A percentile compares a stretch with the other conserved stretches of the same genome.
phyloP scores from a whole-genome alignment of 2,888 invertebrate genomes.

The Eledone cirrhosa region DNA sequence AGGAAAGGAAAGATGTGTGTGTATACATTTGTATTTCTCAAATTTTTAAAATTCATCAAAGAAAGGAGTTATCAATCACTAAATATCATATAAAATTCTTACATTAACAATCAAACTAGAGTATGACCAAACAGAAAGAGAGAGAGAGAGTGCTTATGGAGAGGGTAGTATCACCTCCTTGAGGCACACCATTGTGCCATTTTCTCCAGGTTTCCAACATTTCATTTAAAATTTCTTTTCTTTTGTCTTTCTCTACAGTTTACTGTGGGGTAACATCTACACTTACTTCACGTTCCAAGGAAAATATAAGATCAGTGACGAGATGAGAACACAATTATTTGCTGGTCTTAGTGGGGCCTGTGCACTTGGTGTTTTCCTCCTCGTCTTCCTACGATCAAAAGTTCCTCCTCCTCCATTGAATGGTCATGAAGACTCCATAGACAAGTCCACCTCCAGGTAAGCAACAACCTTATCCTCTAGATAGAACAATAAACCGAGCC shows the following conservation, averaged over 20 bases:
- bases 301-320: conserved; percentile 76
- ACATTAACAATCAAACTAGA: too few species aligned
- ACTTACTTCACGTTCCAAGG: conserved; percentile 91
- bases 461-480: too few species aligned
- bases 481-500: too few species aligned
- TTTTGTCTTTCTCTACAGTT: conserved; percentile 72
- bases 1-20: too few species aligned
- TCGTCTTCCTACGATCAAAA: conserved; percentile 60
- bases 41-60: too few species aligned
- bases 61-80: too few species aligned
- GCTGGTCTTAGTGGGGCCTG: conserved; percentile 78
- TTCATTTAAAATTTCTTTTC: background rate
- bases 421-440: too few species aligned
- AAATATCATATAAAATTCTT: too few species aligned
- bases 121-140: background rate
- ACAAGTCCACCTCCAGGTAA: too few species aligned
- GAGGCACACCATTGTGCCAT: background rate
- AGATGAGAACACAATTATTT: conserved; percentile 82
- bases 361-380: conserved; percentile 74
- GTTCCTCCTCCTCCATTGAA: conserved; percentile 26
- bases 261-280: conserved; percentile 94
- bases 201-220: background rate
- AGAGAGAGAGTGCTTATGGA: background rate
- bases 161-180: background rate
- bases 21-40: too few species aligned